Evolutionary conservation across 2,113 vertebrate species (phyloP), one percentile per base, ranked within the genome.

Genomic region (Nematolebias whitei): DNA sequence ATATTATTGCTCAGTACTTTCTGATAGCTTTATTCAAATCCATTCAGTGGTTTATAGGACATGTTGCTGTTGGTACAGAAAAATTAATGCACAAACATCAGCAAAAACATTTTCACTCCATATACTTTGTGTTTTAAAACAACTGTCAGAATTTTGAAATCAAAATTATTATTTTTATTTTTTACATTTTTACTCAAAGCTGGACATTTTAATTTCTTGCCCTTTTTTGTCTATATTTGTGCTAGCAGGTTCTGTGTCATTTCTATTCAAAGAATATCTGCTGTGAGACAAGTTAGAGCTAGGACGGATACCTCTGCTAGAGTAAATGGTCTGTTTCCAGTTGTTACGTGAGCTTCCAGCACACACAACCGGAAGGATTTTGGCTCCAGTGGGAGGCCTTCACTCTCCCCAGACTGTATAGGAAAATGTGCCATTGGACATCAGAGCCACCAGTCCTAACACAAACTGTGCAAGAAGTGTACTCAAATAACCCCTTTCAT

Each of bases 401-500:
- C 39, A 41, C 26, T 53, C 35, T 40, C 48, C 32, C 12, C 38
- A 2, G 23, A 49, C 58, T 23, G 20, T 57, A 52, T 52, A 26
- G 52, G 24, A 43, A 43, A 22, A n/a, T 8, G 61, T 23, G 19
- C 14, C 43, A 89, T 84, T 85, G 85, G 87, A 67, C 40, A 18
- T 7, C 63, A 2, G 38, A 40, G 59, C 74, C 68, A 85, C 74
- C 83, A 66, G n/a, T 89, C 70, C 73, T 18, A 64, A 47, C 68
- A 35, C 53, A 69, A 74, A 74, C 74, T 26, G 54, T 50, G 50
- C 38, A 29, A 77, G 55, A 35, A 40, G 47, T 83, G 88, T 91
- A 89, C 91, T 88, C 71, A 57, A 77, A 73, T 67, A 82, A 90
- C 84, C 75, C 78, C 63, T 71, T 65, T 67, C 66, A 57, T 55